Evolutionary conservation across 2,797 vertebrate genomes (phyloP), one percentile per base, ranked within the genome.

Genomic region (Poecilia picta): DNA sequence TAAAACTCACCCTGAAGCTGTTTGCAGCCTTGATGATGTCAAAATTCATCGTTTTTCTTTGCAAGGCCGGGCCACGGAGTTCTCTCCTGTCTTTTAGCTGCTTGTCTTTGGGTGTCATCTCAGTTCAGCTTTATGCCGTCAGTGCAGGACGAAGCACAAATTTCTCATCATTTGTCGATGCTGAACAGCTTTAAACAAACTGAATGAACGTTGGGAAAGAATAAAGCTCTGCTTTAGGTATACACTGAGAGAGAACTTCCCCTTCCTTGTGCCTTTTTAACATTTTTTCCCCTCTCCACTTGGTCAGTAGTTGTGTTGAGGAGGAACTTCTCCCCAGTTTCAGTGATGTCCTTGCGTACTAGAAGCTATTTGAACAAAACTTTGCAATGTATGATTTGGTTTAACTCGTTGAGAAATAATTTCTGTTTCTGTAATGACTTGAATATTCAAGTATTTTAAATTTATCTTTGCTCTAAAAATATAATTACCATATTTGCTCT

Each of bases 261-360:
- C 80, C 74, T 70, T 10, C 46, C 23, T 73, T 2, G 47, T 53
- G 28, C 51, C n/a, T n/a, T n/a, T n/a, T n/a, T n/a, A n/a, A n/a
- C n/a, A n/a, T n/a, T n/a, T n/a, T n/a, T n/a, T n/a, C n/a, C 33
- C 31, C 49, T 39, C 28, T 70, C 74, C 59, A 13, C 80, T 80
- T 70, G 1, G 75, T 85, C 84, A 66, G 80, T 82, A 55, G 81
- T 88, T 57, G 73, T 8, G 28, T 33, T 33, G 36, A 68, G 45
- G 36, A 72, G n/a, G 72, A 70, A 53, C 15, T 28, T 78, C 47
- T 59, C 77, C 64, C 55, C 51, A 13, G 47, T 0, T 47, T 83
- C 75, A 85, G 36, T 87, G 36, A 81, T 86, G 81, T 73, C 78
- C 49, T 76, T 71, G 70, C 82, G 47, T 36, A 71, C 51, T 55